phyloP scores from a whole-genome alignment of 2,888 invertebrate species.

The Drosophila birchii region DNA sequence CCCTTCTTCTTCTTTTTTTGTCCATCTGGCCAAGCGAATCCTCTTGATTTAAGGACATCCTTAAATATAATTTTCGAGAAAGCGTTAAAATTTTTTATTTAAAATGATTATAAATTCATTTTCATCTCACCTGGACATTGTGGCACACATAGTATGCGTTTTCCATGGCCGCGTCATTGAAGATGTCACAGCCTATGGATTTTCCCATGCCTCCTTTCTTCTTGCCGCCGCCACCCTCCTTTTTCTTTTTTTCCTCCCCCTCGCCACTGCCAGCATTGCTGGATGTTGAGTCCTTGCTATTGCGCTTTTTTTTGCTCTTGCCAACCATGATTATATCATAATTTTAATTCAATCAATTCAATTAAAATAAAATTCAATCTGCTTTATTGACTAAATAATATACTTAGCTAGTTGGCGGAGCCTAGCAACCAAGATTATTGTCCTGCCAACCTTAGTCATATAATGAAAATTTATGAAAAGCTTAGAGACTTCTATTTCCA shows the following conservation, averaged over 20 bases:
- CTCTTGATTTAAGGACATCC: conserved; percentile 93
- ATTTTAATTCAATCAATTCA: too few relatives aligned
- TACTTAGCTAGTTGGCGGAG: background rate
- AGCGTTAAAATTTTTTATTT: background rate
- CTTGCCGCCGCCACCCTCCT: conserved; percentile 85
- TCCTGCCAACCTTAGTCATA: background rate
- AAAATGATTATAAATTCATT: too few relatives aligned
- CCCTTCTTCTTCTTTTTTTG: conserved; percentile 95
- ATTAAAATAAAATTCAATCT: background rate
- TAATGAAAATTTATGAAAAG: background rate
- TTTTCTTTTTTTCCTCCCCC: conserved; percentile 86
- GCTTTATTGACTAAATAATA: conserved; percentile 66
- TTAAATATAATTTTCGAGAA: conserved; percentile 79
- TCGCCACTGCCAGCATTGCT: conserved; percentile 80
- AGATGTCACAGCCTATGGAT: conserved; percentile 92
- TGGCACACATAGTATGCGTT: conserved; percentile 97
- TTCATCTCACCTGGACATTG: conserved; percentile 90
- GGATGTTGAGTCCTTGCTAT: conserved; percentile 85
- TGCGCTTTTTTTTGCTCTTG: conserved; percentile 86
- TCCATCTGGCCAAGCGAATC: conserved; percentile 95
- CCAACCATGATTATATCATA: conserved; percentile 76
- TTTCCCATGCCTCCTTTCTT: conserved; percentile 86
- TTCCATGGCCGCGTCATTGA: conserved; percentile 95
- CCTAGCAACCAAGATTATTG: conserved; percentile 47
- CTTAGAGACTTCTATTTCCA: background rate